phyloP scores from a whole-genome alignment of 1,140 invertebrate genomes.

The Mamestra configurata region DNA sequence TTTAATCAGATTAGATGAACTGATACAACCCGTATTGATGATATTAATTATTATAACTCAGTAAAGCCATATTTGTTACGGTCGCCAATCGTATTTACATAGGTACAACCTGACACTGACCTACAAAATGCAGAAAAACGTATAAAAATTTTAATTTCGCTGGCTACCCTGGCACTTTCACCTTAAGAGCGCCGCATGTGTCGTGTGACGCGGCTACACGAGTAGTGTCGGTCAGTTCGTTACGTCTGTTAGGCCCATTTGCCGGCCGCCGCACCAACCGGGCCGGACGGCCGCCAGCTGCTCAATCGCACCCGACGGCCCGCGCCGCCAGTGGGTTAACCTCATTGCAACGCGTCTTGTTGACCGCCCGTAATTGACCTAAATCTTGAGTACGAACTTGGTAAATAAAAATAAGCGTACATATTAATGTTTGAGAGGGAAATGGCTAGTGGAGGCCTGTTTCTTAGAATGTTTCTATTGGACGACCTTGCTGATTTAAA shows the following conservation, averaged over 20 bases:
- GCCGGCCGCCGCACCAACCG: conserved; percentile 19
- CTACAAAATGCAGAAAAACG: too few relatives aligned
- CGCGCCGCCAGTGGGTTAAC: conserved; percentile 58
- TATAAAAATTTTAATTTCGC: too few relatives aligned
- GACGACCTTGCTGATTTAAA: too few relatives aligned
- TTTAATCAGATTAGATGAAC: too few relatives aligned
- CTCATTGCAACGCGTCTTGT: conserved; percentile 47
- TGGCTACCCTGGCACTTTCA: too few relatives aligned
- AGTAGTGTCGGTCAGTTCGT: conserved; percentile 66
- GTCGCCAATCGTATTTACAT: too few relatives aligned
- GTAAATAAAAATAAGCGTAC: background rate
- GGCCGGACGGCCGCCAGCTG: conserved; percentile 21
- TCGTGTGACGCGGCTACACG: conserved; percentile 58
- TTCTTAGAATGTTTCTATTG: too few relatives aligned
- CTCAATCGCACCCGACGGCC: background rate
- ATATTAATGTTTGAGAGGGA: background rate
- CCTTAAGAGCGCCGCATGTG: conserved; percentile 36
- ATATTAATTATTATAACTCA: too few relatives aligned
- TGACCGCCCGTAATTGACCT: conserved; percentile 30
- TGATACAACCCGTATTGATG: too few relatives aligned
- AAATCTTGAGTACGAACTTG: conserved; percentile 7
- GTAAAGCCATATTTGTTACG: too few relatives aligned
- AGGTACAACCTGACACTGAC: too few relatives aligned
- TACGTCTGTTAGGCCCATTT: conserved; percentile 59
- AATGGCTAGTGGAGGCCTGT: background rate